A percentile compares a stretch with the other conserved stretches of the same genome.
phyloP scores from a whole-genome alignment of 1,140 invertebrate genomes.

The Ptiloglossa arizonensis region DNA sequence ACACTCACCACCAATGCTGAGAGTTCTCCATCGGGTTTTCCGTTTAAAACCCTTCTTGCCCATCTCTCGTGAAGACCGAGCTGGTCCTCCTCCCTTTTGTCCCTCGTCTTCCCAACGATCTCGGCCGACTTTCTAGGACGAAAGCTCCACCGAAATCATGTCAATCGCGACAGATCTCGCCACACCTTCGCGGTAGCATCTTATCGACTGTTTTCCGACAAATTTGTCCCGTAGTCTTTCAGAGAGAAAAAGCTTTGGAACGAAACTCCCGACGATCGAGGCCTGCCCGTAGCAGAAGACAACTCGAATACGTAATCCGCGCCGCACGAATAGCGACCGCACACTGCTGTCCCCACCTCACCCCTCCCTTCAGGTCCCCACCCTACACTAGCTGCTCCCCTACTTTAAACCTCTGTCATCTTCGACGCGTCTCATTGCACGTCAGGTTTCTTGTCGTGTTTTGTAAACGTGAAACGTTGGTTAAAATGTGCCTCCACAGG shows the following conservation, averaged over 20 bases:
- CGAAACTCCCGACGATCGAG: conserved; percentile 21
- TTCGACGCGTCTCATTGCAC: not conserved
- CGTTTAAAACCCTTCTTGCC: conserved; percentile 81
- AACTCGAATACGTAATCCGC: conserved; percentile 58
- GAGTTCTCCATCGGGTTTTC: conserved; percentile 81
- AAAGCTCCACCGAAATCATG: conserved; percentile 51
- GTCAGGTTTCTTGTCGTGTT: not conserved
- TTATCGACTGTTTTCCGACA: conserved; percentile 38
- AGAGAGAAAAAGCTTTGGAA: conserved; percentile 28
- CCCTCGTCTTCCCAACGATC: conserved; percentile 52
- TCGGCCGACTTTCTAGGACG: conserved; percentile 55
- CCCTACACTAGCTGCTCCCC: conserved; percentile 16
- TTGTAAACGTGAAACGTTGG: not conserved
- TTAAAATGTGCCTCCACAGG: accelerated
- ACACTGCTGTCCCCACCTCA: conserved; percentile 72
- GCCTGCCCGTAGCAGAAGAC: conserved; percentile 43
- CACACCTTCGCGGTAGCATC: conserved; percentile 65
- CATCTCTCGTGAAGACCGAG: conserved; percentile 74
- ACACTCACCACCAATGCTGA: conserved; percentile 80
- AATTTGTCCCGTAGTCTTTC: not conserved
- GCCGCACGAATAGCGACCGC: conserved; percentile 70
- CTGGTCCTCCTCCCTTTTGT: conserved; percentile 45
- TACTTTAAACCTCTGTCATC: conserved; percentile 6
- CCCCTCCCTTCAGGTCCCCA: conserved; percentile 56
- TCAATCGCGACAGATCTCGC: conserved; percentile 39